Conservation (phyloP, 2,888 invertebrate genomes). For the Xestia c-nigrum region DNA sequence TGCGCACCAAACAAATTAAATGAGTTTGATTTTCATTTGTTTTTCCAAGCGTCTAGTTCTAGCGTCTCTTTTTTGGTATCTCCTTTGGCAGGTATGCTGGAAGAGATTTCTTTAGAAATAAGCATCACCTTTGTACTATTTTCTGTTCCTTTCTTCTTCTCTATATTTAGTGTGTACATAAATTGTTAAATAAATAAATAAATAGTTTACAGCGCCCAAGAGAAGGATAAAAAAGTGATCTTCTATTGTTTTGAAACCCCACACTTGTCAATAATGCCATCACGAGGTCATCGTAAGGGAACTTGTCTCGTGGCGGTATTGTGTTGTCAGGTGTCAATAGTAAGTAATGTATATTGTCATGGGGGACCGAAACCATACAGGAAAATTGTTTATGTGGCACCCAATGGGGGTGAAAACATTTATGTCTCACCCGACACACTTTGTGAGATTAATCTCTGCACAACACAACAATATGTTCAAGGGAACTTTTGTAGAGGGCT, state of each 20-base stretch:
- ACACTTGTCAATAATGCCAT: neutral
- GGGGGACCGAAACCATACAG: conserved; percentile 63
- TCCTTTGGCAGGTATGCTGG: too few species aligned
- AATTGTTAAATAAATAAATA: too few species aligned
- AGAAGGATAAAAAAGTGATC: neutral
- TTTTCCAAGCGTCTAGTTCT: neutral
- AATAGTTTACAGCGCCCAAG: neutral
- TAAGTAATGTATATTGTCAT: conserved; percentile 73
- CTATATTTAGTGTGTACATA: too few species aligned
- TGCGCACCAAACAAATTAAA: neutral
- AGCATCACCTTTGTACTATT: too few species aligned
- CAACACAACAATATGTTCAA: conserved; percentile 26
- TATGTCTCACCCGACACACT: conserved; percentile 60
- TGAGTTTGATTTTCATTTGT: neutral
- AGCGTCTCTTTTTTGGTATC: too few species aligned
- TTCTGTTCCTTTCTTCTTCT: too few species aligned
- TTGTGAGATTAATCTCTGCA: conserved; percentile 38
- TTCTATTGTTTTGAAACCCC: neutral
- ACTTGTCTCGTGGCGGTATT: conserved; percentile 10
- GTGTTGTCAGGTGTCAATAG: conserved; percentile 70
- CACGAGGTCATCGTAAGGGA: conserved; percentile 8
- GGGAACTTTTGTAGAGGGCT: conserved; percentile 3
- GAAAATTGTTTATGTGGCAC: conserved; percentile 75
- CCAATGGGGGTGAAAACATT: conserved; percentile 82
- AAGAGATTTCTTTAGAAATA: too few species aligned